Evolutionary conservation across 2,113 vertebrate genomes (phyloP), one percentile per base, ranked within the genome.

Genomic region (Gymnobelideus leadbeateri): DNA sequence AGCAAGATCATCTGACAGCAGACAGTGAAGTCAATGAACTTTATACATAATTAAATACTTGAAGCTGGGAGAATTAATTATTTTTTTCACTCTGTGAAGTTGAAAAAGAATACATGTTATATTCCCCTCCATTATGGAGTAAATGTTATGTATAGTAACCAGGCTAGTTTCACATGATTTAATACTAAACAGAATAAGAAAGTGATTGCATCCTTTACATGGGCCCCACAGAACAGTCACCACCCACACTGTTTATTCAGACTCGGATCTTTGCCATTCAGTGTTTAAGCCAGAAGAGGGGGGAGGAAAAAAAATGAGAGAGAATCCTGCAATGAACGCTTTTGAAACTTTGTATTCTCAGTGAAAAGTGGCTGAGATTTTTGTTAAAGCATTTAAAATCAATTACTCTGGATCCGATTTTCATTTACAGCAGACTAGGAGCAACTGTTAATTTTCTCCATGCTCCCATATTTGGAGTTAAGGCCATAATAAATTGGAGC

Each of bases 1-100:
- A 99, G 98, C 99, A 99, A 99, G 99, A 99, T 99, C 99, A 99
- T 99, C 99, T 99, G 99, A 99, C 99, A 99, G 99, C 98, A 98
- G 98, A 98, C 98, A 99, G 99, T 99, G 98, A 99, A 99, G 99
- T 99, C 99, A 99, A 97, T 99, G 99, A 99, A 99, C 99, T 99
- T 99, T 99, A 98, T 98, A 98, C 99, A 98, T 98, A 98, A 99
- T 98, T 98, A 98, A 99, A 98, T 97, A 97, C 96, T 98, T 97
- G 96, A 98, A 98, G 98, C 95, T 96, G 49, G 97, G 96, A 97
- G 96, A 98, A 98, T 98, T 98, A 97, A 96, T 96, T 98, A 98
- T 97, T 97, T 95, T 96, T 92, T 97, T 95, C 91, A 93, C 97
- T 97, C 95, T 54, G 90, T 96, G 97, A 98, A 96, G 96, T 95